Conservation (phyloP, 2,888 invertebrate species). For the Mongoloraphidia duomilia region DNA sequence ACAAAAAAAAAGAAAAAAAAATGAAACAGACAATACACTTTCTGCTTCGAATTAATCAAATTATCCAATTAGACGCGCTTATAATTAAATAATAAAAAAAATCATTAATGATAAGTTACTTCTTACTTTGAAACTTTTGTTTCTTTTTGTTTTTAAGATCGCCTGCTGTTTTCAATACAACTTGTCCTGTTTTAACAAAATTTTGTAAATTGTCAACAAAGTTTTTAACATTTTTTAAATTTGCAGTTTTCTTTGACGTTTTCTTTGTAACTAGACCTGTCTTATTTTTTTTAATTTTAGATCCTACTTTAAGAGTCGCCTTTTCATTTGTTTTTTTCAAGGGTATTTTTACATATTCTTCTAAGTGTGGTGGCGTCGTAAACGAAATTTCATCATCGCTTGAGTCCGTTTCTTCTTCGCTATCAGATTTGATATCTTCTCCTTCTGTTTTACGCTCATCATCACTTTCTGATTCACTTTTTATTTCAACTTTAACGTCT, state of each 20-base stretch:
- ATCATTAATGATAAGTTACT: too few relatives aligned
- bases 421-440: slow-evolving; percentile 4
- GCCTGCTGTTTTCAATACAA: not conserved
- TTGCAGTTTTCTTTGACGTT: not conserved
- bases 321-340: slow-evolving; percentile 1
- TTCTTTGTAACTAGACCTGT: not conserved
- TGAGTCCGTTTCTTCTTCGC: slow-evolving; percentile 6
- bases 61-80: too few relatives aligned
- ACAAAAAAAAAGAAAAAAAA: too few relatives aligned
- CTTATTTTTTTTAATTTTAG: not conserved
- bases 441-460: slow-evolving; percentile 7
- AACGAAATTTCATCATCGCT: too few relatives aligned
- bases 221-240: not conserved
- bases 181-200: not conserved
- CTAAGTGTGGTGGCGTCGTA: too few relatives aligned
- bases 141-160: not conserved
- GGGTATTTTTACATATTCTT: too few relatives aligned
- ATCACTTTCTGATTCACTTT: slow-evolving; percentile 14
- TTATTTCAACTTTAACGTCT: slow-evolving; percentile 12
- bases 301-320: not conserved
- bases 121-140: not conserved
- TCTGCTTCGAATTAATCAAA: too few relatives aligned
- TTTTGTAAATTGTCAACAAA: too few relatives aligned
- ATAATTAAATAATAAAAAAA: too few relatives aligned
- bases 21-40: too few relatives aligned